Conservation (phyloP, 2,797 vertebrate species). For the Phalloptychus januarius region DNA sequence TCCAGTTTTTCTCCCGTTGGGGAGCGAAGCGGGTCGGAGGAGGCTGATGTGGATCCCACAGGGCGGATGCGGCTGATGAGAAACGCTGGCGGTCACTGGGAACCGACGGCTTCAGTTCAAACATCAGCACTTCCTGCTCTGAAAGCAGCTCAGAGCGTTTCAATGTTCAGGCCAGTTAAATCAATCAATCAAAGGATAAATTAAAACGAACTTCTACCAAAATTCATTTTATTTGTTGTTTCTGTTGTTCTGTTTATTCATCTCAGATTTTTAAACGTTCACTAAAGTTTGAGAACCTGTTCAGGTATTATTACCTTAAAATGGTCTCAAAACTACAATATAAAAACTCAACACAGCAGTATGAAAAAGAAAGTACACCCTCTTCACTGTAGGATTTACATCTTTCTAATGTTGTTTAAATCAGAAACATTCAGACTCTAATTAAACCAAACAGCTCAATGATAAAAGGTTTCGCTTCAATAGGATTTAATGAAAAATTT, state of each 20-base stretch:
- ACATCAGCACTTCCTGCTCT: not conserved
- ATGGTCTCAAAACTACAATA: too few species aligned
- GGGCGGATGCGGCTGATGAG: slow-evolving; percentile 24
- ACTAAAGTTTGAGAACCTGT: too few species aligned
- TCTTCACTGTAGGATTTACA: not conserved
- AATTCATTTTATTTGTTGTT: too few species aligned
- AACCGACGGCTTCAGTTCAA: not conserved
- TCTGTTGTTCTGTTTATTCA: too few species aligned
- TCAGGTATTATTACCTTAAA: too few species aligned
- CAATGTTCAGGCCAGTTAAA: too few species aligned
- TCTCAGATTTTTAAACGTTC: too few species aligned
- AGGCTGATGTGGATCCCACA: slow-evolving; percentile 8
- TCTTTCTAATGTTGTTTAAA: not conserved
- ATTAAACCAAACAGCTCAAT: not conserved
- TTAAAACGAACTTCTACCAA: too few species aligned
- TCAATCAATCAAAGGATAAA: too few species aligned
- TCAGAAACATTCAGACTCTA: not conserved
- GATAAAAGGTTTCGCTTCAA: not conserved
- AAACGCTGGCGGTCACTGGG: slow-evolving; percentile 7
- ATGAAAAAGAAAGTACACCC: not conserved
- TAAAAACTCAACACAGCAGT: not conserved
- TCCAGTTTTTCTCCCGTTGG: not conserved
- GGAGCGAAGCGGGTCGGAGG: not conserved
- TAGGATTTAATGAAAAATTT: not conserved
- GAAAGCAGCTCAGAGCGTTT: not conserved